Evolutionary conservation across 2,113 vertebrate genomes (phyloP).

Genomic region (Numida meleagris): DNA sequence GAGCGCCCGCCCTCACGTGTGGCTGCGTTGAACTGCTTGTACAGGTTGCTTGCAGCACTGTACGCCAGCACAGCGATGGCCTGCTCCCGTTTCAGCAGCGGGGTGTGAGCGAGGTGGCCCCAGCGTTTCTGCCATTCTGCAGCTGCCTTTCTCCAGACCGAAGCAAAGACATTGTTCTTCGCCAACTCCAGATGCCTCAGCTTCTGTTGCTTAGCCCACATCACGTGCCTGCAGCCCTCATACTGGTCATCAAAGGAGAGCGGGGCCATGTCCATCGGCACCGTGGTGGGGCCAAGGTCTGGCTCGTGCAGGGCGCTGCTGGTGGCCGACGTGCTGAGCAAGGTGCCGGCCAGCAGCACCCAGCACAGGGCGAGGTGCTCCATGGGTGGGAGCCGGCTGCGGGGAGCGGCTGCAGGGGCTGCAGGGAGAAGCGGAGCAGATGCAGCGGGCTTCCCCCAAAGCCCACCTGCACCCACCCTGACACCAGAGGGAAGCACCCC

Average conservation of each 20-base stretch:
- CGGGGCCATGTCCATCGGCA: slow-evolving; percentile 30
- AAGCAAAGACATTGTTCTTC: not conserved
- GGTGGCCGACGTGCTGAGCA: rapidly evolving
- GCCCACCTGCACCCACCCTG: no score
- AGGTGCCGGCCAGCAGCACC: not conserved
- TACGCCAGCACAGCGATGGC: slow-evolving; percentile 70
- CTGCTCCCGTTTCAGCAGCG: not conserved
- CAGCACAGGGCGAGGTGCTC: not conserved
- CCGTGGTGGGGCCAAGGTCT: not conserved
- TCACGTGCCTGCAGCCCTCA: slow-evolving; percentile 43
- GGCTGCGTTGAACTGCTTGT: slow-evolving; percentile 46
- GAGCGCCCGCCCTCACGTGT: slow-evolving; percentile 58
- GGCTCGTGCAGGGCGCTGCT: not conserved
- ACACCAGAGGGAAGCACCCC: no score
- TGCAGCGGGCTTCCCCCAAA: no score
- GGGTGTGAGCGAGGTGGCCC: rapidly evolving
- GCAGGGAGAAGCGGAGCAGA: no score
- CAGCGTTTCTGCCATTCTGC: slow-evolving; percentile 52
- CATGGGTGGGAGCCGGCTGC: no score
- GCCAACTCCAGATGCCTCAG: slow-evolving; percentile 68
- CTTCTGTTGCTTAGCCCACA: slow-evolving; percentile 35
- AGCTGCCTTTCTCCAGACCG: slow-evolving; percentile 7
- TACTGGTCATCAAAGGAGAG: slow-evolving; percentile 76
- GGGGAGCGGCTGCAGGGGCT: no score
- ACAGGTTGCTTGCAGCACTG: not conserved